phyloP scores from a whole-genome alignment of 2,113 vertebrate species.

The Laticauda colubrina region DNA sequence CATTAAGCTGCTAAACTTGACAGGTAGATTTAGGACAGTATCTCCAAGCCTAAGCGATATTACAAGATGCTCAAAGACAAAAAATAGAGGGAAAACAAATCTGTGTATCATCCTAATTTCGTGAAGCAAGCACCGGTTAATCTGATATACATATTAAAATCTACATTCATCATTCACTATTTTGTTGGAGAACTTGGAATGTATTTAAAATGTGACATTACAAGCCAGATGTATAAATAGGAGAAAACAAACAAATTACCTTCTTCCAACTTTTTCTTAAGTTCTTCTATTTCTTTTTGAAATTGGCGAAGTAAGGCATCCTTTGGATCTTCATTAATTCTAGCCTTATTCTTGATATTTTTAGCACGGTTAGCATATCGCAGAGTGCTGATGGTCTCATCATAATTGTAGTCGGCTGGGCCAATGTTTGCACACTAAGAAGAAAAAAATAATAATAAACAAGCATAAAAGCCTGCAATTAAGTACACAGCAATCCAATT shows the following conservation, averaged over 20 bases:
- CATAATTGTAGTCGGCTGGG: slow-evolving; percentile 97
- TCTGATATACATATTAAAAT: not conserved
- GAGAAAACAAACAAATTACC: slow-evolving; percentile 70
- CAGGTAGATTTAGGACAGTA: not conserved
- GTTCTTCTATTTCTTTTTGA: slow-evolving; percentile 98
- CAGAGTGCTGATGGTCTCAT: slow-evolving; percentile 97
- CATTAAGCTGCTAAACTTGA: not conserved
- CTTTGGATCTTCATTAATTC: slow-evolving; percentile 98
- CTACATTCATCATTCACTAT: not conserved
- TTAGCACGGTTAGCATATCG: slow-evolving; percentile 98
- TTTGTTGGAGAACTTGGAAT: not conserved
- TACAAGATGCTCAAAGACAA: not conserved
- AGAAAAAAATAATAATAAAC: not conserved
- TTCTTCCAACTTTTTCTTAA: slow-evolving; percentile 96
- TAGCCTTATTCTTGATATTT: slow-evolving; percentile 99
- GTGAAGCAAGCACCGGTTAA: not conserved
- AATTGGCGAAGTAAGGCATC: slow-evolving; percentile 95
- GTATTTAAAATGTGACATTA: not conserved
- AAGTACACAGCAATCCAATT: not conserved
- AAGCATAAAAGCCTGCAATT: not conserved
- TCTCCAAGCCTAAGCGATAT: not conserved
- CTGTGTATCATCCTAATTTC: not conserved
- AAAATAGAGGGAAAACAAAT: not conserved
- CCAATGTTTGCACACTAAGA: slow-evolving; percentile 96
- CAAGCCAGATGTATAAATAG: not conserved